These are phyloP conservation scores for Lepidurus packardi DNA, from an alignment of 1,140 invertebrate genomes.

Conservation along the genomic window DNA sequence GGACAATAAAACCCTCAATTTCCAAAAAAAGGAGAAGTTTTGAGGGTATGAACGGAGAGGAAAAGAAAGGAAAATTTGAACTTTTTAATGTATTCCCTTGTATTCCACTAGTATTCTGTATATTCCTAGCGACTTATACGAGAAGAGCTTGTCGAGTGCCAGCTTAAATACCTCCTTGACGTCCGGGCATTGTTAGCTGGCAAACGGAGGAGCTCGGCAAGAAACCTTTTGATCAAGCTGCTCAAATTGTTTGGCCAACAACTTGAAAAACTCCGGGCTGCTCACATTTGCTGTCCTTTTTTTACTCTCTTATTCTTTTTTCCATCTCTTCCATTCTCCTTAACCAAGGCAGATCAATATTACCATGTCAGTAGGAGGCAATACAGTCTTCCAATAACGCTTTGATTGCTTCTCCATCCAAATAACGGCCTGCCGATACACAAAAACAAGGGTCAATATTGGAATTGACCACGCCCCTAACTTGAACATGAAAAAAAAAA, in stretches of 20 bases:
- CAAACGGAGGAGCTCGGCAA: slow-evolving; percentile 12
- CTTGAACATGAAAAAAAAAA: background rate
- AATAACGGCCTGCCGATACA: slow-evolving; percentile 14
- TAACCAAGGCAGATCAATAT: background rate
- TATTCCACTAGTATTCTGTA: too few relatives aligned
- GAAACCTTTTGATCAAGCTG: slow-evolving; percentile 15
- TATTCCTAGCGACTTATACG: background rate
- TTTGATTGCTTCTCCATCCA: background rate
- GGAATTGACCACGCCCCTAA: background rate
- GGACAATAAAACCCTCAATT: too few relatives aligned
- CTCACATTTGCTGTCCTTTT: background rate
- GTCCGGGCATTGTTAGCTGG: background rate
- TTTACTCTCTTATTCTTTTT: background rate
- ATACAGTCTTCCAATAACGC: slow-evolving; percentile 9
- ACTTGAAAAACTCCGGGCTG: slow-evolving; percentile 11
- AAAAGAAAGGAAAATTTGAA: too few relatives aligned
- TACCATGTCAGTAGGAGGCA: background rate
- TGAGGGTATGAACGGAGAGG: too few relatives aligned
- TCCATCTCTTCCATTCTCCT: background rate
- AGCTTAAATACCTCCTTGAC: slow-evolving; percentile 17
- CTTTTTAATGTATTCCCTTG: too few relatives aligned
- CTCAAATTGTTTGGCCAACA: slow-evolving; percentile 21
- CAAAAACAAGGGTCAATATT: background rate
- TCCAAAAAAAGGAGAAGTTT: too few relatives aligned
- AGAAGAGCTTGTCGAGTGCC: background rate